Base-by-base conservation (phyloP, 2,888 invertebrate genomes). In the Dynastes grantii region DNA sequence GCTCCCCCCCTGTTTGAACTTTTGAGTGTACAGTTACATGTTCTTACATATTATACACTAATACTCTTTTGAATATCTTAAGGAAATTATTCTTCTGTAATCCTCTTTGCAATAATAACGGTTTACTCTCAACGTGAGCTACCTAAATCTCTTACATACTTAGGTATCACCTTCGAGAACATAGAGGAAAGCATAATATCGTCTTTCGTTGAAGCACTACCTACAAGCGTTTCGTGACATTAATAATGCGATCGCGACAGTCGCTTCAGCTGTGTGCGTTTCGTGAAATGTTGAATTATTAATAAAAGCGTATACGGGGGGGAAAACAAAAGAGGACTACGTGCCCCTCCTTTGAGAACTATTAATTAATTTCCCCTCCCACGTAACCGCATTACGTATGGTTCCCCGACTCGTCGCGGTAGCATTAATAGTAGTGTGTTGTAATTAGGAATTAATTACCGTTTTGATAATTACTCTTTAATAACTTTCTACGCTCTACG, bases 391-490 rank as follows among this genome's bases (percentile, higher is more conserved):
- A 68, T 49, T 68, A 68, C 68, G 68, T 68, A 68, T 29, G 49
- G 49, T 51, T 68, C 51, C 22, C 22, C 51, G 13, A 40, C 68
- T 49, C 68, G 51, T 3, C 32, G 63, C 32, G 27, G 29, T 63
- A 63, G 63, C 37, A 63, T 63, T 63, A 63, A 63, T 63, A 63
- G 63, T 63, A 32, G 63, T 63, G 29, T 27, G 45, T 68, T 55
- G 77, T 71, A 77, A 77, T 77, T 71, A 77, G 63, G 77, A 77
- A 70, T 77, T 77, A 77, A 77, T 77, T 77, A 77, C 58, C 63
- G 71, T 64, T 71, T 71, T 64, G 61, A 71, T 71, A 77, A 77
- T 70, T 77, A 70, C 51, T 45, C 63, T 71, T 71, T 77, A 77
- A 77, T 77, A 77, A 77, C 77, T 61, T 63, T 64, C 63, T 51